Base-by-base conservation (phyloP, 2,888 invertebrate genomes). In the Polymixis flavicincta region DNA sequence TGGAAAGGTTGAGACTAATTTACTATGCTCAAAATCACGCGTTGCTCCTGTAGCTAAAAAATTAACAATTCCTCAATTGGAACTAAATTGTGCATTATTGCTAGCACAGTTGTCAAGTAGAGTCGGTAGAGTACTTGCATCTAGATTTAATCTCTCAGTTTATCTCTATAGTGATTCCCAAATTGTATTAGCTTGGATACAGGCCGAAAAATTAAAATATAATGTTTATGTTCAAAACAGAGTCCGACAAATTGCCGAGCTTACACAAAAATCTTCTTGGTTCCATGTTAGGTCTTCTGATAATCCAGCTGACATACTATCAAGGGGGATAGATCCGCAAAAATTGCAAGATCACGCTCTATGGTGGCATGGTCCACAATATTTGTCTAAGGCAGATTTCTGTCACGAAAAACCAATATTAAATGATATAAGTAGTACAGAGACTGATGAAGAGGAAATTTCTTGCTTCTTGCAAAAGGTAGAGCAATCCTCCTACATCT, bases 1-100 rank as follows among this genome's bases (percentile, higher is more conserved):
- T 59, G 59, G 59, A 11, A 59, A 59, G 19, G 25, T 57, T 57
- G 28, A 59, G 59, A 28, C 59, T 59, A 59, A 59, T 59, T 59
- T 59, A 9, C 17, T 59, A 59, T 59, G 59, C 19, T 59, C 59
- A 19, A 28, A 59, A 59, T 59, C 57, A 4, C 57, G 28, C 8
- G 28, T 59, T 37, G 59, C 59, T 59, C 59, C 19, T 0, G 2
- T 17, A 59, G 59, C 59, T 32, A 59, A 55, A 55, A 14, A 25
- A 14, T 6, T 37, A 37, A 37, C 13, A 55, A 55, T 55, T 25
- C 55, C 55, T 25, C 55, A 25, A 11, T 54, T 54, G n/a, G 54
- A n/a, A 54, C 54, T n/a, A n/a, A 54, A n/a, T 54, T n/a, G 54
- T 54, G 54, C 54, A 13, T 54, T 54, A 54, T 54, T 54, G 54